phyloP scores from a whole-genome alignment of 2,888 invertebrate genomes.

The Seladonia tumulorum region DNA sequence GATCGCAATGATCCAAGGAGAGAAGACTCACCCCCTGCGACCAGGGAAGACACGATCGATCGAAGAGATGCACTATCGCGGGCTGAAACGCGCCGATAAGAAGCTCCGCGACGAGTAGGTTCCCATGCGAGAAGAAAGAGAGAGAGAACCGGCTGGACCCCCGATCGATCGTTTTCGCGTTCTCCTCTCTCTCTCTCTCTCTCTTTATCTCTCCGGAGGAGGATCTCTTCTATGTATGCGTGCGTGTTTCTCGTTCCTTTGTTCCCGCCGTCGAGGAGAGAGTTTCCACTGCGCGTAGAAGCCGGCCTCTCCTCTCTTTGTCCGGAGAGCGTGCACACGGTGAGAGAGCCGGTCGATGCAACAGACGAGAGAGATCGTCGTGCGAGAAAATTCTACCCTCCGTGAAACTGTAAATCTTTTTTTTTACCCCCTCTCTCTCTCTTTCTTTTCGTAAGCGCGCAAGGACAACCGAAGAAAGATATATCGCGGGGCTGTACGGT shows the following conservation, averaged over 20 bases:
- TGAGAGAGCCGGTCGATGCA: too few species aligned
- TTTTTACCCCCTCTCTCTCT: neutral
- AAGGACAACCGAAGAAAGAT: neutral
- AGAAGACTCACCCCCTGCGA: conserved; percentile 2
- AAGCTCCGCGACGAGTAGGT: neutral
- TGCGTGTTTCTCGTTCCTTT: conserved; percentile 52
- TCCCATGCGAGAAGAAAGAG: neutral
- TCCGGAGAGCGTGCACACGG: conserved; percentile 1
- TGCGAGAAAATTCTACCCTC: conserved; percentile 19
- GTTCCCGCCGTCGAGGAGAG: conserved; percentile 48
- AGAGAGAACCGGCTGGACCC: neutral
- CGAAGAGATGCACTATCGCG: neutral
- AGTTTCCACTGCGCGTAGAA: neutral
- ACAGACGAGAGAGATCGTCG: neutral
- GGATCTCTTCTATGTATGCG: neutral
- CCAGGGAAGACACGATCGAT: neutral
- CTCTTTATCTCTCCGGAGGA: conserved; percentile 2
- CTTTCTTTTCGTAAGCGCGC: neutral
- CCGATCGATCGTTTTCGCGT: neutral
- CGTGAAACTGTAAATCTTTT: neutral
- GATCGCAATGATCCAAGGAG: neutral
- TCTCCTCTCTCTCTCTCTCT: neutral
- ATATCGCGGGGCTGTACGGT: neutral
- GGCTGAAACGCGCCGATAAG: neutral
- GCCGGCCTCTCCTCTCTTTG: conserved; percentile 24